Evolutionary conservation across 92 coral and sea anemone genomes (phyloP).

Genomic region (Pocillopora meandrina): DNA sequence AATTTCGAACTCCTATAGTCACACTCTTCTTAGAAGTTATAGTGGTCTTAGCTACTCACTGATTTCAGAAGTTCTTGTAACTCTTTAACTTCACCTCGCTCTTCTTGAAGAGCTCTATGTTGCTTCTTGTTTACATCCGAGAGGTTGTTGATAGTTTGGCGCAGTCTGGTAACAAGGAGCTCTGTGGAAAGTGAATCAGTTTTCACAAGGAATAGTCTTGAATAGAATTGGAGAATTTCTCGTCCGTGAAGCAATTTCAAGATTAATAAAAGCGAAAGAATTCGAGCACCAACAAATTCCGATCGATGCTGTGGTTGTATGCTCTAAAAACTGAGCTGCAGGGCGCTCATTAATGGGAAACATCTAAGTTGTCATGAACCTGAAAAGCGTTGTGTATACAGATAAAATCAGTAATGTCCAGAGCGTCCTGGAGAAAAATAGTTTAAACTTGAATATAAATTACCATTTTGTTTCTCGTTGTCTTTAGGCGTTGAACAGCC

Average conservation of each 20-base stretch:
- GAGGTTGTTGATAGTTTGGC: slow-evolving; percentile 31
- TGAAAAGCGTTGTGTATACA: too few relatives aligned
- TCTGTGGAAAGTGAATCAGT: slow-evolving; percentile 15
- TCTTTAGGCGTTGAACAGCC: slow-evolving; percentile 23
- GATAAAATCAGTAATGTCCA: too few relatives aligned
- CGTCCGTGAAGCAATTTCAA: too few relatives aligned
- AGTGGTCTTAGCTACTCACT: slow-evolving; percentile 38
- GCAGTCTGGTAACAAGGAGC: slow-evolving; percentile 28
- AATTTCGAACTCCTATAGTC: not conserved
- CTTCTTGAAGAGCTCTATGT: slow-evolving; percentile 48
- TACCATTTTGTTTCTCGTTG: slow-evolving; percentile 22
- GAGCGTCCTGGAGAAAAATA: too few relatives aligned
- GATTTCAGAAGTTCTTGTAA: slow-evolving; percentile 48
- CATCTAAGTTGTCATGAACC: too few relatives aligned
- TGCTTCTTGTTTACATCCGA: slow-evolving; percentile 45
- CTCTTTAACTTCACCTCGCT: slow-evolving; percentile 62
- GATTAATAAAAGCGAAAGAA: too few relatives aligned
- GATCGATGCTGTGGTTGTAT: too few relatives aligned
- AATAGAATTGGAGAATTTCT: too few relatives aligned
- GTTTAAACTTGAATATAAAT: not conserved
- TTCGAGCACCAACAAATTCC: too few relatives aligned
- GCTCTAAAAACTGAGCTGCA: too few relatives aligned
- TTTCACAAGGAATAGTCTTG: not conserved
- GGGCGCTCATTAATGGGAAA: too few relatives aligned
- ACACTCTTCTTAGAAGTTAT: too few relatives aligned